These are phyloP conservation scores for Cotesia glomerata DNA, from an alignment of 1,140 invertebrate genomes.

Conservation along the genomic window DNA sequence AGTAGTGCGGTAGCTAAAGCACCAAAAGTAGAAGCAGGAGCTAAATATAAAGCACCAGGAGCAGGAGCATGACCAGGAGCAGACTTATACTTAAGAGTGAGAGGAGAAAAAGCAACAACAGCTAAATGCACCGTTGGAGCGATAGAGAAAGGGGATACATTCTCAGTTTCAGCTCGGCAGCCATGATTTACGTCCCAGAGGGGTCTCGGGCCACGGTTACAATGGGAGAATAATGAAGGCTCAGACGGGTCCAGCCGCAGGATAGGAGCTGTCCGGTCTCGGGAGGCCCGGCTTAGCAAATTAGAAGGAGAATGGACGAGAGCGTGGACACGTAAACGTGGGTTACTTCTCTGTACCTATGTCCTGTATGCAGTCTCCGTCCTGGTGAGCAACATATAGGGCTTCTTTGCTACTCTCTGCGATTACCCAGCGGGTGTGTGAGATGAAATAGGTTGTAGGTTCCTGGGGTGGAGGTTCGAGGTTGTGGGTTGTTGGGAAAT, in stretches of 20 bases:
- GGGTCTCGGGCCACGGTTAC: constrained; percentile 40
- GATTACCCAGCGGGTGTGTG: constrained; percentile 32
- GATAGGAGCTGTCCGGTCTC: constrained; percentile 40
- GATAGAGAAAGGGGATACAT: background rate
- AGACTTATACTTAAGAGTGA: too few relatives aligned
- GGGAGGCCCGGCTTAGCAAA: constrained; percentile 46
- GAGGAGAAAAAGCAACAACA: too few relatives aligned
- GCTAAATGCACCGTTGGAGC: background rate
- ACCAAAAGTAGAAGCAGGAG: too few relatives aligned
- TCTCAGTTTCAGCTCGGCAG: constrained; percentile 14
- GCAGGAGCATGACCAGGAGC: too few relatives aligned
- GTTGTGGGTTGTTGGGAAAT: background rate
- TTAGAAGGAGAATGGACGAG: constrained; percentile 48
- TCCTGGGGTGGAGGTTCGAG: background rate
- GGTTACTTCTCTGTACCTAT: too few relatives aligned
- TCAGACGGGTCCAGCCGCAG: constrained; percentile 33
- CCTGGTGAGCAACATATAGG: constrained; percentile 33
- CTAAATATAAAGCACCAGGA: too few relatives aligned
- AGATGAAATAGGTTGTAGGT: background rate
- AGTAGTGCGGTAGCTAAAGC: too few relatives aligned
- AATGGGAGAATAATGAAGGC: constrained; percentile 52
- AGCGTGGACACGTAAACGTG: constrained; percentile 23
- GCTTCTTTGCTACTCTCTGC: constrained; percentile 31
- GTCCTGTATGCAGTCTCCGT: background rate
- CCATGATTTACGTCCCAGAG: constrained; percentile 48